Conservation (phyloP, 2,113 vertebrate species). For the Merops nubicus region DNA sequence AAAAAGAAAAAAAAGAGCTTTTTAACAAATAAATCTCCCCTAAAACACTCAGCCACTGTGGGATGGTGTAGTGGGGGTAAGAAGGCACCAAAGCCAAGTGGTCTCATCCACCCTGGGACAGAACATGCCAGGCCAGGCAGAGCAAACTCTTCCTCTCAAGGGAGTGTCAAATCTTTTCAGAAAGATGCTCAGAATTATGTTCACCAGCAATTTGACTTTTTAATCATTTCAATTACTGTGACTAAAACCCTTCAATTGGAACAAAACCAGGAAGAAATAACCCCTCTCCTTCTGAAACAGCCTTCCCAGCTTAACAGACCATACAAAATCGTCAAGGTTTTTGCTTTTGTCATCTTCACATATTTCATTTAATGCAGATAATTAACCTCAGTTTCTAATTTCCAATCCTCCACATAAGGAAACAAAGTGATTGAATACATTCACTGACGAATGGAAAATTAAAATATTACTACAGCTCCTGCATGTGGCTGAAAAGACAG, state of each 20-base stretch:
- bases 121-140: neutral
- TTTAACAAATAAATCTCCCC: neutral
- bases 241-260: slow-evolving; percentile 61
- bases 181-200: slow-evolving; percentile 34
- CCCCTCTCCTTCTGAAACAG: slow-evolving; percentile 45
- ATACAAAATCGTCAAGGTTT: slow-evolving; percentile 56
- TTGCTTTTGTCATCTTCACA: slow-evolving; percentile 54
- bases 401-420: slow-evolving; percentile 58
- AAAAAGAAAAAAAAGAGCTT: neutral
- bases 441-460: slow-evolving; percentile 62
- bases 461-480: slow-evolving; percentile 61
- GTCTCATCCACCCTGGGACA: fast-evolving
- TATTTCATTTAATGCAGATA: slow-evolving; percentile 69
- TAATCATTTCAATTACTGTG: slow-evolving; percentile 71
- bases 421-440: slow-evolving; percentile 19
- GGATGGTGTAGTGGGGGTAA: neutral
- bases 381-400: slow-evolving; percentile 73
- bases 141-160: neutral
- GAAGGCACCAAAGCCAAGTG: neutral
- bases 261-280: slow-evolving; percentile 58
- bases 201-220: slow-evolving; percentile 59
- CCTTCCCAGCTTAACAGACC: slow-evolving; percentile 57
- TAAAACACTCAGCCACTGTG: neutral
- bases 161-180: neutral
- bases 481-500: slow-evolving; percentile 21